These are phyloP conservation scores for Actinia equina DNA, from an alignment of 64 coral and sea anemone species.

Conservation along the genomic window DNA sequence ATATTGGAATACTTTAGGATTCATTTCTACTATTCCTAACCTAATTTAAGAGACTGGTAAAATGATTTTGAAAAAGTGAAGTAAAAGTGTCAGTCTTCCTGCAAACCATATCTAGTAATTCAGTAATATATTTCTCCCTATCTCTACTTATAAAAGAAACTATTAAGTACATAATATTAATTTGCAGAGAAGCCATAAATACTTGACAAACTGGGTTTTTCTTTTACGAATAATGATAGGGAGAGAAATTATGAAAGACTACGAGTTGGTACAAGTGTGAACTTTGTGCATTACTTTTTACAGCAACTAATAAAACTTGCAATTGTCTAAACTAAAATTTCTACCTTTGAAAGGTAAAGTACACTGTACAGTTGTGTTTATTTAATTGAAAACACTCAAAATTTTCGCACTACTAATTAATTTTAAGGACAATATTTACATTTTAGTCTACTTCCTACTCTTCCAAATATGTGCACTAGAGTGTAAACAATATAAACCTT, in stretches of 20 bases:
- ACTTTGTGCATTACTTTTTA: not conserved
- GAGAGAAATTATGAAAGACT: not conserved
- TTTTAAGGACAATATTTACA: slow-evolving; percentile 13
- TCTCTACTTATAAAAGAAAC: not conserved
- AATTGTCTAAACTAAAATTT: not conserved
- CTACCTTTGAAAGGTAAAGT: not conserved
- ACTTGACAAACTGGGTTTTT: not conserved
- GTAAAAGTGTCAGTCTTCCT: slow-evolving; percentile 15
- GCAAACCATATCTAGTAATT: not conserved
- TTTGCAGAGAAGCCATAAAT: slow-evolving; percentile 20
- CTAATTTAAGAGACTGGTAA: slow-evolving; percentile 1
- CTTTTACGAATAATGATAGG: not conserved
- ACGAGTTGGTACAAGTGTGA: not conserved
- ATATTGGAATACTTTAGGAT: not conserved
- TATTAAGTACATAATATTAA: not conserved
- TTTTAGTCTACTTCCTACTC: not conserved
- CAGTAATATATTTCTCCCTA: not conserved
- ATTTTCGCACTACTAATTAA: not conserved
- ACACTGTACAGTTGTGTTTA: not conserved
- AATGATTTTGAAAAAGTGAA: slow-evolving; percentile 8
- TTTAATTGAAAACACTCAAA: slow-evolving; percentile 1
- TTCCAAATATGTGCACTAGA: not conserved
- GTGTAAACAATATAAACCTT: too few species aligned
- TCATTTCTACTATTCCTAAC: not conserved
- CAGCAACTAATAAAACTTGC: slow-evolving; percentile 5